These are phyloP conservation scores for Chelonoidis abingdonii DNA, from an alignment of 2,113 vertebrate species.

Conservation along the genomic window DNA sequence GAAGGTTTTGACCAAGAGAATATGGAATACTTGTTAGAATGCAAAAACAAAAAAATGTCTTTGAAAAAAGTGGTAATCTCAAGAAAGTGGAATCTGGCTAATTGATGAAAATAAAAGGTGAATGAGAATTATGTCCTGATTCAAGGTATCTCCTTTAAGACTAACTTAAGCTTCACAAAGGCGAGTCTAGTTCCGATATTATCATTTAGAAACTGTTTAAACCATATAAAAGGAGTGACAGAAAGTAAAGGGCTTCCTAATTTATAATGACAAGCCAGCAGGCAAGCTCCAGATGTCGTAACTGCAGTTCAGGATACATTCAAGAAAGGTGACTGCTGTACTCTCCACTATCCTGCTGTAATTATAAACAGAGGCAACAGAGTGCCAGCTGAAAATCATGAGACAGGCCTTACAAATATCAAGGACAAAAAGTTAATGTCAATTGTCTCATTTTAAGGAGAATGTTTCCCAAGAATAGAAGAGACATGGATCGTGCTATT, in stretches of 20 bases:
- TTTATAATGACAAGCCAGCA: neutral
- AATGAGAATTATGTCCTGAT: neutral
- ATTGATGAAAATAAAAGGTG: neutral
- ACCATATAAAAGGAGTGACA: neutral
- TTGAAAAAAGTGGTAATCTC: neutral
- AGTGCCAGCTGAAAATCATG: neutral
- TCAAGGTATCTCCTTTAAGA: neutral
- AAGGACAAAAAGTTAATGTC: neutral
- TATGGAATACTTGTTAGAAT: neutral
- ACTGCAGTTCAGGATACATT: neutral
- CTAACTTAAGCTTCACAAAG: neutral
- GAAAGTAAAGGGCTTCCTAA: neutral
- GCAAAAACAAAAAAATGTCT: neutral
- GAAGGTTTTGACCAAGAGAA: accelerated
- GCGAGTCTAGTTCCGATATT: neutral
- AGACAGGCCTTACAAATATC: neutral
- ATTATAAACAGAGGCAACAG: neutral
- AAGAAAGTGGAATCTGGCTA: neutral
- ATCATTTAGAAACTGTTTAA: neutral
- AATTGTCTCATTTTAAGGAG: neutral
- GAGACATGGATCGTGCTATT: neutral
- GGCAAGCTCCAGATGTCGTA: neutral
- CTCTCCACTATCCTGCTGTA: neutral
- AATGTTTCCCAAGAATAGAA: neutral
- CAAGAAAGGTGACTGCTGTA: neutral